These are phyloP conservation scores for Anarrhichthys ocellatus DNA, from an alignment of 2,113 vertebrate genomes.

Conservation along the genomic window DNA sequence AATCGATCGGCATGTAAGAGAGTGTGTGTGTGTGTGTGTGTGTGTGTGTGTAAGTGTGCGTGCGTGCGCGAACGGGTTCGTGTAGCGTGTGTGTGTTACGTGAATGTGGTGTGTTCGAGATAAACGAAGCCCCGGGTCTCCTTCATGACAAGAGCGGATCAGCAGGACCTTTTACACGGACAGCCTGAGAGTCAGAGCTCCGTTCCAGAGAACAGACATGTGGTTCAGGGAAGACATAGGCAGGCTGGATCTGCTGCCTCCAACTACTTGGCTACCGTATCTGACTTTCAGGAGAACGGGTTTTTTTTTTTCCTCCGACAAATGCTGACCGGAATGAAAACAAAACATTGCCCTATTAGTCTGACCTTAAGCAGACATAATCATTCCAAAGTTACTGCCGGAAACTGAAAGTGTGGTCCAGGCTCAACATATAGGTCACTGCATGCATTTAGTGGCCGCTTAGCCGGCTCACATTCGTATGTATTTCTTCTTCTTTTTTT, in stretches of 20 bases:
- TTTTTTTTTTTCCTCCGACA: conserved; percentile 19
- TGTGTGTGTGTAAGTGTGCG: conserved; percentile 54
- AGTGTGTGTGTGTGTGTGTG: conserved; percentile 25
- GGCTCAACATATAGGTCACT: conserved; percentile 48
- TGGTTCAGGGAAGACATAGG: conserved; percentile 41
- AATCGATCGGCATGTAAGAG: conserved; percentile 79
- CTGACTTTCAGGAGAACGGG: conserved; percentile 50
- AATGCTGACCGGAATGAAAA: conserved; percentile 61
- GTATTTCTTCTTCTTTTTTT: neutral
- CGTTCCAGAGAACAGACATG: conserved; percentile 52
- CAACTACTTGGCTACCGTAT: conserved; percentile 65
- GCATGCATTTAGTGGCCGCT: conserved; percentile 44
- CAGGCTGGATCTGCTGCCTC: conserved; percentile 53
- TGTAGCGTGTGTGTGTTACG: conserved; percentile 54
- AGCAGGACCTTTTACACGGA: conserved; percentile 72
- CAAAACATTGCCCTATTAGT: conserved; percentile 53
- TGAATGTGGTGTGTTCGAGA: conserved; percentile 74
- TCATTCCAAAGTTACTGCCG: conserved; percentile 41
- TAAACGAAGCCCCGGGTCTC: conserved; percentile 82
- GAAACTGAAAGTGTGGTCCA: conserved; percentile 47
- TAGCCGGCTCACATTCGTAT: conserved; percentile 32
- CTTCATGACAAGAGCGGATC: conserved; percentile 81
- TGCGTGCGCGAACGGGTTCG: conserved; percentile 45
- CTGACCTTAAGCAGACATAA: conserved; percentile 56
- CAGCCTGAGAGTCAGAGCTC: conserved; percentile 65